Conservation (phyloP, 2,888 invertebrate species). For the Cremastobaeus sp. region DNA sequence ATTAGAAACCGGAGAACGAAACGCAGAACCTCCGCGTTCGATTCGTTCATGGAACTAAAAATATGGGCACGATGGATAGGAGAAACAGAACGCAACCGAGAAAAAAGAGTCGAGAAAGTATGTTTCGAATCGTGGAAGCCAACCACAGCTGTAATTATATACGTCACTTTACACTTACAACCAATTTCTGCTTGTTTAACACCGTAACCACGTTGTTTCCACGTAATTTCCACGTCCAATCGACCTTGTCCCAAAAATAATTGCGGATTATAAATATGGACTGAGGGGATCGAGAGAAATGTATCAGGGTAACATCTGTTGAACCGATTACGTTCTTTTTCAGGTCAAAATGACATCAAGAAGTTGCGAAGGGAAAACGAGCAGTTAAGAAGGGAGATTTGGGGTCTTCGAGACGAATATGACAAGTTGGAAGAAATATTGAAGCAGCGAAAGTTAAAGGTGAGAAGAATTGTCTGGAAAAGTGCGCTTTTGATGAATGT, state of each 20-base stretch:
- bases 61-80: conserved; percentile 73
- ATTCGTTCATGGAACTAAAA: conserved; percentile 56
- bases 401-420: conserved; percentile 92
- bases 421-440: conserved; percentile 90
- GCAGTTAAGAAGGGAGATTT: conserved; percentile 90
- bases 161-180: conserved; percentile 19
- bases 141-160: conserved; percentile 50
- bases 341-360: conserved; percentile 93
- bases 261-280: too few relatives aligned
- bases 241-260: background rate
- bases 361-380: conserved; percentile 93
- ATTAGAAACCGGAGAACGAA: conserved; percentile 25
- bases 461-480: background rate
- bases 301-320: too few relatives aligned
- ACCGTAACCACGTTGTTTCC: conserved; percentile 10
- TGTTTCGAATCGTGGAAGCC: conserved; percentile 61
- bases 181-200: conserved; percentile 3
- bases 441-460: conserved; percentile 75
- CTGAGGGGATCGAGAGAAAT: background rate
- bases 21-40: conserved; percentile 25
- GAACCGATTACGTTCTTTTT: background rate
- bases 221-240: conserved; percentile 4
- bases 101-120: conserved; percentile 72
- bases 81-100: conserved; percentile 70
- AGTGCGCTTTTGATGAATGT: background rate